Evolutionary conservation across 2,888 invertebrate genomes (phyloP), one percentile per base, ranked within the genome.

Genomic region (Diarsia dahlii): DNA sequence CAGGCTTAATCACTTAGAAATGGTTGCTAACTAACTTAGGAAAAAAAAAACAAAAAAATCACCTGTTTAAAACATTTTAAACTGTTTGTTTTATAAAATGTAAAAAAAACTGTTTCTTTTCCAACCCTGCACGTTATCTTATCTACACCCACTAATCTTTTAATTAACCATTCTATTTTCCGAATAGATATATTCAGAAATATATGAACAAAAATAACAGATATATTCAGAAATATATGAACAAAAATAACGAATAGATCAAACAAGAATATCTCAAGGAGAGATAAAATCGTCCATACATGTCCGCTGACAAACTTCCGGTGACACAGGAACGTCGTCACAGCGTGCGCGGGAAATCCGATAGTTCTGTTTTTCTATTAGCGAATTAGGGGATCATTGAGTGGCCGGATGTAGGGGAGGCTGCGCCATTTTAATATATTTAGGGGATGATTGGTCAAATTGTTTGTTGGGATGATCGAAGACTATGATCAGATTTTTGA

Each of bases 311-410:
- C 91, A 89, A 79, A 91, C 91, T 90, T 94, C 95, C 95, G 91
- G 90, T 78, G 78, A 84, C 81, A 80, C 93, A 94, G 95, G 95
- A 95, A 92, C n/a, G 94, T 93, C 93, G 94, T 93, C 93, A 93
- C 91, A 90, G 89, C 91, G 92, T 92, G 84, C 89, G 85, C 84
- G 89, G 92, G 95, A 94, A 93, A 95, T 94, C 92, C 91, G 94
- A 95, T 95, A 87, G 81, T 93, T 91, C 93, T 92, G 92, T 94
- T 92, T 94, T 95, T 95, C 95, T 95, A 95, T 96, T 95, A 96
- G 93, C 94, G 95, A 94, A 95, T 95, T 95, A 95, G 95, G 95
- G 95, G 95, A 91, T 85, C 82, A 87, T 87, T 82, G 78, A 85
- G 83, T 86, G 86, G 89, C 88, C 90, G 92, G 91, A 89, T 90